These are phyloP conservation scores for Lasioglossum vierecki DNA, from an alignment of 2,888 invertebrate species.

Conservation along the genomic window DNA sequence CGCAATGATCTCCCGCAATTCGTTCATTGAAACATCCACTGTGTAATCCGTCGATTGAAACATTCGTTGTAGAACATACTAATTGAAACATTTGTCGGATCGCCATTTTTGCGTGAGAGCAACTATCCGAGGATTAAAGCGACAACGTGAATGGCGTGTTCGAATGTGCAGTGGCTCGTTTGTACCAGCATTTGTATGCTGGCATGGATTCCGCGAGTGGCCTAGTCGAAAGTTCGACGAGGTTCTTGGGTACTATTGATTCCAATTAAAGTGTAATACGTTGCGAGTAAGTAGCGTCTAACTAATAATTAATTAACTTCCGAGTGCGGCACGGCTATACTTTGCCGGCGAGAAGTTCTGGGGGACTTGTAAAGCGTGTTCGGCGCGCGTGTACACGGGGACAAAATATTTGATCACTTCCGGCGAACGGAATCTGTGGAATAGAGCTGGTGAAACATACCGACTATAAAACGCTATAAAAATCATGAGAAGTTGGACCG, in stretches of 20 bases:
- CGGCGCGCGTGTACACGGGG: neutral
- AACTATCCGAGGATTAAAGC: neutral
- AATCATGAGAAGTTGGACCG: neutral
- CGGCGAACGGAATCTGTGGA: neutral
- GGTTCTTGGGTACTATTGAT: conserved; percentile 1
- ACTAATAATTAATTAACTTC: conserved; percentile 11
- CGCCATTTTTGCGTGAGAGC: neutral
- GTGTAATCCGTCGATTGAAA: neutral
- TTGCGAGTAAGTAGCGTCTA: conserved; percentile 3
- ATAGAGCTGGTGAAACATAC: neutral
- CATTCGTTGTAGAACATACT: no score
- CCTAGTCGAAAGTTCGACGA: neutral
- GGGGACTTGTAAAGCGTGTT: neutral
- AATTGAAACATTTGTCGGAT: neutral
- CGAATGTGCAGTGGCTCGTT: neutral
- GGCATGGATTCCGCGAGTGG: conserved; percentile 7
- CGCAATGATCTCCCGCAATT: no score
- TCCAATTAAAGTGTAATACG: neutral
- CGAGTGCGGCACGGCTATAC: neutral
- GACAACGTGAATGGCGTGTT: neutral
- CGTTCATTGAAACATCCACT: neutral
- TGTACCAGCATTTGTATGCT: conserved; percentile 1
- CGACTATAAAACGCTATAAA: neutral
- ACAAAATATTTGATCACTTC: neutral
- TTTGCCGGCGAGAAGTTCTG: neutral